Conservation (phyloP, 2,113 vertebrate genomes). For the Sebastes schlegelii region DNA sequence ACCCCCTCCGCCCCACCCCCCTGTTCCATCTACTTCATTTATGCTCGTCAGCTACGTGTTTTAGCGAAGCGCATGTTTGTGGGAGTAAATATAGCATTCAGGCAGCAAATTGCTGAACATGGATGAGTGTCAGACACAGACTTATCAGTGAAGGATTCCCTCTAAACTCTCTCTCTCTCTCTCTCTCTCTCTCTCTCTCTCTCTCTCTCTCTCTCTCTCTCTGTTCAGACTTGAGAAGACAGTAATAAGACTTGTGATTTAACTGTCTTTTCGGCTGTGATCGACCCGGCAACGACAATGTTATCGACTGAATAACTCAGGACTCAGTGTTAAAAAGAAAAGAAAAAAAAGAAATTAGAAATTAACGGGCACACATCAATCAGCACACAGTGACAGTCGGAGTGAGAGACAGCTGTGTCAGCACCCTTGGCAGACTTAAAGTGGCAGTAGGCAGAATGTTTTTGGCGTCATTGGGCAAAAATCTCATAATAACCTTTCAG, state of each 20-base stretch:
- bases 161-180: conserved; percentile 9
- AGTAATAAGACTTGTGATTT: conserved; percentile 39
- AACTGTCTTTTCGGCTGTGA: conserved; percentile 19
- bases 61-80: conserved; percentile 4
- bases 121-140: conserved; percentile 18
- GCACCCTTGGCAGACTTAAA: not conserved
- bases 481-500: no score
- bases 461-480: no score
- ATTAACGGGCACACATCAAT: conserved; percentile 31
- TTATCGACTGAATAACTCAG: conserved; percentile 47
- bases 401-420: conserved; percentile 16
- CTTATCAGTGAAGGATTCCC: conserved; percentile 17
- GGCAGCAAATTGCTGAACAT: conserved; percentile 27
- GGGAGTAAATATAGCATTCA: conserved; percentile 48
- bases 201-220: conserved; percentile 12
- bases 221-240: conserved; percentile 15
- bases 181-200: not conserved
- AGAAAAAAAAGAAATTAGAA: conserved; percentile 10
- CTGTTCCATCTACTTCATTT: conserved; percentile 45
- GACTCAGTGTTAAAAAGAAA: conserved; percentile 26
- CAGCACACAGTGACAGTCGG: not conserved
- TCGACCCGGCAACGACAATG: conserved; percentile 22
- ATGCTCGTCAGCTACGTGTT: conserved; percentile 38
- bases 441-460: no score
- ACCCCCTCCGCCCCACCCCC: not conserved